phyloP scores from a whole-genome alignment of 2,113 vertebrate species.

The Austrofundulus limnaeus region DNA sequence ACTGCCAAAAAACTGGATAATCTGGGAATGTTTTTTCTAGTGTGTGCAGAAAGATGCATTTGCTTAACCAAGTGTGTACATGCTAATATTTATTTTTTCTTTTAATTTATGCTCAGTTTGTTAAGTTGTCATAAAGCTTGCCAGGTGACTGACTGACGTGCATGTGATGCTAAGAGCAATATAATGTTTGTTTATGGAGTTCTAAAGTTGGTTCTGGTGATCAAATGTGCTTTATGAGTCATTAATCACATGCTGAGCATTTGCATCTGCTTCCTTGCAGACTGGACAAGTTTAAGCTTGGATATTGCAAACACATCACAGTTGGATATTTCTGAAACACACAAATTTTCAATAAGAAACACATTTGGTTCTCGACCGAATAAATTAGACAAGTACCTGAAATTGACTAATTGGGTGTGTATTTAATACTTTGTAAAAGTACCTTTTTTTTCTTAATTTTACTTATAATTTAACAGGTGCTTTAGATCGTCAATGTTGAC shows the following conservation, averaged over 20 bases:
- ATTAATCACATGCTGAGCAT: constrained; percentile 57
- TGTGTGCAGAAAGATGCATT: constrained; percentile 1
- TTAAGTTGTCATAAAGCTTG: constrained; percentile 66
- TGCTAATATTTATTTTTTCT: background rate
- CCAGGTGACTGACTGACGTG: constrained; percentile 28
- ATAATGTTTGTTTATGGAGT: constrained; percentile 71
- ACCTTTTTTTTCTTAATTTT: no score
- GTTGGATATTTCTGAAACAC: constrained; percentile 20
- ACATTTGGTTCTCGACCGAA: background rate
- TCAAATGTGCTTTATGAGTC: constrained; percentile 66
- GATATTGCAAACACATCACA: constrained; percentile 25
- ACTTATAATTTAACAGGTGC: no score
- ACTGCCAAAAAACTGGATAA: no score
- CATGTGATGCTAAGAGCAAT: constrained; percentile 61
- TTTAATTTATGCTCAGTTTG: constrained; percentile 36
- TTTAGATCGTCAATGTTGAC: no score
- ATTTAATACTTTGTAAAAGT: background rate
- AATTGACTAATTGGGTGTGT: background rate
- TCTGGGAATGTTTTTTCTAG: no score
- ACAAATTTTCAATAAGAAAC: background rate
- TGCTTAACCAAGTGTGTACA: background rate
- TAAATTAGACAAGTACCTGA: background rate
- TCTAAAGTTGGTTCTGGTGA: constrained; percentile 63
- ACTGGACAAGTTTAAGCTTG: constrained; percentile 29
- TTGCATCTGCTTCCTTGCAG: constrained; percentile 45